These are phyloP conservation scores for Axis porcinus DNA, from an alignment of 2,113 vertebrate species.

Conservation along the genomic window DNA sequence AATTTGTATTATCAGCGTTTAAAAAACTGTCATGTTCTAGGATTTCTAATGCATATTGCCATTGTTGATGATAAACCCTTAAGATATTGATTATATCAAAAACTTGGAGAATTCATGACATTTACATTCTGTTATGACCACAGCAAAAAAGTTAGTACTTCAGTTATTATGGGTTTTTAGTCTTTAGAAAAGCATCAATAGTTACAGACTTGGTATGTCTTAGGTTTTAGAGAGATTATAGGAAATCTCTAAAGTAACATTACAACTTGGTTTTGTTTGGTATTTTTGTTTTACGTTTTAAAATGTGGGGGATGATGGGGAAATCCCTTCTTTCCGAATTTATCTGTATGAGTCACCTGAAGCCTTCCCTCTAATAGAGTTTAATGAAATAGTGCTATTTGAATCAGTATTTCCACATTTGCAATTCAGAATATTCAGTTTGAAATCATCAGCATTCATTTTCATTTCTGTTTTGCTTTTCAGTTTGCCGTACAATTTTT, in stretches of 20 bases:
- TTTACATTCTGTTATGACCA: constrained; percentile 4
- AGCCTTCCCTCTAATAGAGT: constrained; percentile 71
- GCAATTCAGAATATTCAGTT: constrained; percentile 73
- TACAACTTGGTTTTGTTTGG: constrained; percentile 39
- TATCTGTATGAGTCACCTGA: constrained; percentile 78
- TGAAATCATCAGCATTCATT: constrained; percentile 71
- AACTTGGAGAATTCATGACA: background rate
- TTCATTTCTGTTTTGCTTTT: constrained; percentile 75
- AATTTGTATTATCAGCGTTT: background rate
- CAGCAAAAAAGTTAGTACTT: background rate
- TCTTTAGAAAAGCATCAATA: constrained; percentile 16
- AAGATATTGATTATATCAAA: background rate
- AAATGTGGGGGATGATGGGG: constrained; percentile 17
- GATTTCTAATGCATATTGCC: background rate
- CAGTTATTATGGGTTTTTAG: constrained; percentile 44
- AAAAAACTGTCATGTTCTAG: background rate
- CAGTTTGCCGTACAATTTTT: constrained; percentile 64
- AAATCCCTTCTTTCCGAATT: constrained; percentile 58
- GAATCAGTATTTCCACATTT: constrained; percentile 79
- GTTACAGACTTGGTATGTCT: constrained; percentile 52
- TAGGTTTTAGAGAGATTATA: constrained; percentile 67
- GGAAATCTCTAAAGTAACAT: constrained; percentile 47
- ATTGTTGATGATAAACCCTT: background rate
- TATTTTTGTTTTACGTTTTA: constrained; percentile 73
- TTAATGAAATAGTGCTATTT: constrained; percentile 75